These are phyloP conservation scores for Eremophila alpestris DNA, from an alignment of 2,797 vertebrate species.

Conservation along the genomic window DNA sequence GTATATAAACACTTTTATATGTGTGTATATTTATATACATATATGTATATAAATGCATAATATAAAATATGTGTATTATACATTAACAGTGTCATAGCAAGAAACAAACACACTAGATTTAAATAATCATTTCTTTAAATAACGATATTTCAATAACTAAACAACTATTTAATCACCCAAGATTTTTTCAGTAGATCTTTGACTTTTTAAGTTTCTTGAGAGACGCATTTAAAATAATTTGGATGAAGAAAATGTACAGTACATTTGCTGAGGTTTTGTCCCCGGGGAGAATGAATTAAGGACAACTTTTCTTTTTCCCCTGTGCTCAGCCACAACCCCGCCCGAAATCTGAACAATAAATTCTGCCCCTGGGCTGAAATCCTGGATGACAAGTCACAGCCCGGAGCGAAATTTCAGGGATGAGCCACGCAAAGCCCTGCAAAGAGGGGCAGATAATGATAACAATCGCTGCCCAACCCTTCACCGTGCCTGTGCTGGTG, in stretches of 20 bases:
- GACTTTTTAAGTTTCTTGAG: background rate
- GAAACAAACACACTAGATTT: background rate
- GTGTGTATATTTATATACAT: too few relatives aligned
- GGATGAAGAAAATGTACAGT: background rate
- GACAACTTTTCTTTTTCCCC: background rate
- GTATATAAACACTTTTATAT: too few relatives aligned
- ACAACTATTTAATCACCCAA: background rate
- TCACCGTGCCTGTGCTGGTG: background rate
- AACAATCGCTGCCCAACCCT: slow-evolving; percentile 23
- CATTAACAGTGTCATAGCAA: background rate
- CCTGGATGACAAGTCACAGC: slow-evolving; percentile 20
- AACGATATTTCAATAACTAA: background rate
- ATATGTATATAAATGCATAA: background rate
- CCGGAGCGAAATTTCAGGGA: background rate
- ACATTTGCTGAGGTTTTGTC: background rate
- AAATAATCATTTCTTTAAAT: background rate
- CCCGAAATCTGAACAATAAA: background rate
- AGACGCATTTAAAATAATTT: background rate
- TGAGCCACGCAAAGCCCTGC: slow-evolving; percentile 31
- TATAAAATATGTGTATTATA: background rate
- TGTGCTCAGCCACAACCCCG: background rate
- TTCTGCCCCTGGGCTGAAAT: slow-evolving; percentile 46
- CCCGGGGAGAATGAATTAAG: background rate
- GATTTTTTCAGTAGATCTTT: background rate
- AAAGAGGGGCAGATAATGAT: slow-evolving; percentile 30